A percentile compares a stretch with the other conserved stretches of the same genome.
These are phyloP conservation scores for Coptodon rendalli DNA, from an alignment of 2,113 vertebrate genomes.

Conservation along the genomic window DNA sequence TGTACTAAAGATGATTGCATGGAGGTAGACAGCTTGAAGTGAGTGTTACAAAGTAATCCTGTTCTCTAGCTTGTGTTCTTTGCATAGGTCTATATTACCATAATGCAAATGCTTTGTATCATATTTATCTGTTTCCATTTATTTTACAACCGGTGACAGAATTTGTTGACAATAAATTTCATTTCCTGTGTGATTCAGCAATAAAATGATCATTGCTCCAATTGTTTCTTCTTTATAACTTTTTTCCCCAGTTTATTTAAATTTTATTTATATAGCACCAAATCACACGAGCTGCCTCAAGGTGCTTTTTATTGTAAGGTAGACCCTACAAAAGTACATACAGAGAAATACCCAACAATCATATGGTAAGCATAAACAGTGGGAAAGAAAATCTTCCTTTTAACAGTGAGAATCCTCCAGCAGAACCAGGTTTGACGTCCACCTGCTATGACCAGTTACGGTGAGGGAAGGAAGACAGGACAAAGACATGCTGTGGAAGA, in stretches of 20 bases:
- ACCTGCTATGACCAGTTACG: background rate
- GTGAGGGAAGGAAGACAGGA: background rate
- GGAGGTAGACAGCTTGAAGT: background rate
- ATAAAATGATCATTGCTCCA: background rate
- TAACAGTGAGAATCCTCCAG: background rate
- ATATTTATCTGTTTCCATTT: background rate
- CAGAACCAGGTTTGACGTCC: background rate
- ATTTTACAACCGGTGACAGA: background rate
- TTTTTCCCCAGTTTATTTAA: background rate
- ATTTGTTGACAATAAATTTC: background rate
- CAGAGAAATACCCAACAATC: background rate
- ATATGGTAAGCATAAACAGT: background rate
- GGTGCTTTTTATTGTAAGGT: background rate
- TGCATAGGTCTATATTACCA: background rate
- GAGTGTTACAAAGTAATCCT: background rate
- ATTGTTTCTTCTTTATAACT: background rate
- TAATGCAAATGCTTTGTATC: background rate
- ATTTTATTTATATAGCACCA: background rate
- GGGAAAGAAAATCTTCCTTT: background rate
- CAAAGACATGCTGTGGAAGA: background rate
- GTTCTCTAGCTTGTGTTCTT: background rate
- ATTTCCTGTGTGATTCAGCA: background rate
- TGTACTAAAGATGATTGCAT: background rate
- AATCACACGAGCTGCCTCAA: background rate
- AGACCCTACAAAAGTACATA: background rate